phyloP scores from a whole-genome alignment of 2,888 invertebrate genomes.

The Thysanoteuthis rhombus region DNA sequence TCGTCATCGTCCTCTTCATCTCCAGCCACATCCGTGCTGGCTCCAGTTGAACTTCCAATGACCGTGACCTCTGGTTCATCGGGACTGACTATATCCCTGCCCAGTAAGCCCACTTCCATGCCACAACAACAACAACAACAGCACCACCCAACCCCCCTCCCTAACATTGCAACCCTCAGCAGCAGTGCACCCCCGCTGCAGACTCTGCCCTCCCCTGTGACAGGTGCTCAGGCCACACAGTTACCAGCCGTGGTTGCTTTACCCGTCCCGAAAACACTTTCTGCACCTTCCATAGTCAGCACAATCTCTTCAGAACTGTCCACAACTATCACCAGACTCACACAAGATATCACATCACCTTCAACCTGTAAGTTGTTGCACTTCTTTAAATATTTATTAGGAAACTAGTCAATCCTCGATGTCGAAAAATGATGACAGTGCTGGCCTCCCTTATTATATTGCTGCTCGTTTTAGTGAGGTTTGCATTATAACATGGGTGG shows the following conservation, averaged over 20 bases:
- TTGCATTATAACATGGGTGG: too few species aligned
- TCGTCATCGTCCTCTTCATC: conserved; percentile 25
- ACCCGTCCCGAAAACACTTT: not conserved
- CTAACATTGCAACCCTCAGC: conserved; percentile 13
- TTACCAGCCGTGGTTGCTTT: not conserved
- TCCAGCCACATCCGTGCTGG: not conserved
- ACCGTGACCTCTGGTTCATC: not conserved
- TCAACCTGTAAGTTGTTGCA: conserved; percentile 16
- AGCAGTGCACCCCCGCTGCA: not conserved
- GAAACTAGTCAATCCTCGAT: too few species aligned
- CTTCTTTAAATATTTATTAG: not conserved
- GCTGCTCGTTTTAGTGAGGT: too few species aligned
- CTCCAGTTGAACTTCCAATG: not conserved
- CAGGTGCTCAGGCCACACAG: not conserved
- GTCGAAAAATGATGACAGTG: too few species aligned
- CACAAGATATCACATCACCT: conserved; percentile 1
- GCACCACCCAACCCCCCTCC: not conserved
- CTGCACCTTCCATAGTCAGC: not conserved
- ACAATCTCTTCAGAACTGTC: not conserved
- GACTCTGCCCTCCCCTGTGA: conserved; percentile 12
- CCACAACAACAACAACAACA: not conserved
- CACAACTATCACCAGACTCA: not conserved
- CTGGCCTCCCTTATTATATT: too few species aligned
- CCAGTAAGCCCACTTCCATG: not conserved
- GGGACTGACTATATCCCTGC: not conserved